Base-by-base conservation (phyloP, 2,888 invertebrate genomes). In the Tinea pellionella region DNA sequence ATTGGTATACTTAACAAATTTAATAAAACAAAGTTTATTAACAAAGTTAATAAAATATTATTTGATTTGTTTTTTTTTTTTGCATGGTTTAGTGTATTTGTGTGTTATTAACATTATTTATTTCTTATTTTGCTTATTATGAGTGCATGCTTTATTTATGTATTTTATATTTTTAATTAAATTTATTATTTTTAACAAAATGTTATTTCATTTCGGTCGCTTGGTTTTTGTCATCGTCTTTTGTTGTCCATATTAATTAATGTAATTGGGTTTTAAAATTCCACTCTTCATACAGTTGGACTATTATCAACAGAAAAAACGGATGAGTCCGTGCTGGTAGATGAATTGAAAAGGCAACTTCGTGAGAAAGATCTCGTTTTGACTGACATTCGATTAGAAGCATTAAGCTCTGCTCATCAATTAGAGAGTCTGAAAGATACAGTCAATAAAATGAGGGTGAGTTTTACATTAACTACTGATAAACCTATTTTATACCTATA, bases 321-420 rank as follows among this genome's bases (percentile, higher is more conserved):
- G 67, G 84, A 84, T 63, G 85, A 79, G 60, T 69, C 73, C 55
- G 89, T 76, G 61, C 75, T 87, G 72, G 94, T 90, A 4, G 94
- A 94, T 68, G 96, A 97, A 67, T 85, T 99, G 67, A 95, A 96
- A 77, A 94, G 96, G 71, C 97, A 98, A 75, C 88, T 99, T 59
- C 89, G 97, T 41, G 98, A 99, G 73, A 98, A 98, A 78, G 99
- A 99, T 80, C 91, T 97, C 73, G 96, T 97, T 62, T 88, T 99
- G 65, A 98, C 98, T 1, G 99, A 99, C 77, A 97, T 98, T 63
- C 90, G 98, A 64, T 89, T 99, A 64, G 99, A 99, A 80, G 98
- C 99, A 7, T 88, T 99, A 32, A 97, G 97, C 67, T 97, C 98
- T 0, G 98, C 98, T 2, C 98, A 98, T 79, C 98, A 99, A 78